Evolutionary conservation across 2,888 invertebrate species (phyloP), one percentile per base, ranked within the genome.

Genomic region (Fragum fragum): DNA sequence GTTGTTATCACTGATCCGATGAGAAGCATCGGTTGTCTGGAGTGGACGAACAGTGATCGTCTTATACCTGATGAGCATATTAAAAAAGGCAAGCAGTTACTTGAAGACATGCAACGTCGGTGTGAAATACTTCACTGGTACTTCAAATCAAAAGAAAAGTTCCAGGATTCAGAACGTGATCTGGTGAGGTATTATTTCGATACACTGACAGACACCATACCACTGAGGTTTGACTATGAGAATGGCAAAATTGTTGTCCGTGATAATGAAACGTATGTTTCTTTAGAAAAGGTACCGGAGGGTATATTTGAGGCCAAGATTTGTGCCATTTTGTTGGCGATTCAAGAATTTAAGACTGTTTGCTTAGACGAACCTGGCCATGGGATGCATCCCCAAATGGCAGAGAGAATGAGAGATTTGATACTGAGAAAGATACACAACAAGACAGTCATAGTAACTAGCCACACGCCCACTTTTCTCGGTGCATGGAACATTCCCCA

Each of bases 381-480:
- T 28, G 75, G 75, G 3, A 75, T 75, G 75, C 75, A 75, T 23
- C 53, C 57, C 3, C 75, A 75, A 26, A 75, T 75, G 75, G 47
- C 59, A 14, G 68, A 75, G 36, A 7, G 75, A 6, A 23, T 75
- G 16, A 32, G 55, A 28, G 73, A 73, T 36, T 26, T 75, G 28
- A 36, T 75, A 7, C 29, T 75, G 1, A 26, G 21, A 36, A 28
- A 36, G 21, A 69, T 57, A 16, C 23, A 69, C 0, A 23, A 69
- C n/a, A 75, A 69, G 36, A 32, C 68, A 3, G 39, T 75, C 9
- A 23, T 75, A 1, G 42, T 69, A 1, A 57, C 32, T 1, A 61
- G 47, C 9, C 75, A 75, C 23, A 18, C 53, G 6, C 59, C 42
- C 0, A 16, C 26, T 0, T 75, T 75, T 6, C 39, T 75, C n/a